Evolutionary conservation across 2,888 invertebrate species (phyloP), one percentile per base, ranked within the genome.

Genomic region (Anthophora plumipes): DNA sequence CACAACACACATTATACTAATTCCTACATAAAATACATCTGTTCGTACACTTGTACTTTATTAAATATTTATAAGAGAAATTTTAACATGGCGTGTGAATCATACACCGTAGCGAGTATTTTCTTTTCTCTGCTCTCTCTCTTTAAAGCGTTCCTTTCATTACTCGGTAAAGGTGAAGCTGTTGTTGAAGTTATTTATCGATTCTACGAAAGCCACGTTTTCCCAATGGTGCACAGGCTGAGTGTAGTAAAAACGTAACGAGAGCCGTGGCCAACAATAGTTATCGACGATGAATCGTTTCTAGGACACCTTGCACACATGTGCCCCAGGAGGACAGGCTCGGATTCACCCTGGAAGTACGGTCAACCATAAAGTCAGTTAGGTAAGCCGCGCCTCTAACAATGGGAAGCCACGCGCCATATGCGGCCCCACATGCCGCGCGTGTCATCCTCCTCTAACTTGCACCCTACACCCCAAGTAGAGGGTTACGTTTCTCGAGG

Each of bases 351-450:
- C 71, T 80, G 80, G 84, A 82, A 87, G 79, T 84, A 89, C 83
- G 88, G 87, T 86, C 84, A 86, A 89, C 88, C 87, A 84, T 89
- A 89, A 91, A 91, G 91, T 91, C 91, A 91, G 90, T 91, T 90
- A 88, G 89, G 89, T 89, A 87, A 89, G 90, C 90, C 90, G 85
- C 85, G 89, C 87, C 86, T 85, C 86, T 89, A 86, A 91, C 91
- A 91, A 91, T 90, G 87, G 90, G 87, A 91, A 91, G 91, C 91
- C 91, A 91, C 91, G 90, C 90, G 91, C 91, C 91, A 91, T 91
- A 91, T 91, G 91, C 83, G 90, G 79, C 87, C 84, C 89, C 91
- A 91, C 90, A 91, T 91, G 91, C 89, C 80, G 85, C 86, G 88
- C 85, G 83, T 80, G 83, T 77, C 75, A 63, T 83, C 81, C 69